A percentile compares a stretch with the other conserved stretches of the same genome.
These are phyloP conservation scores for Aporrectodea caliginosa DNA, from an alignment of 1,140 invertebrate species.

Conservation along the genomic window DNA sequence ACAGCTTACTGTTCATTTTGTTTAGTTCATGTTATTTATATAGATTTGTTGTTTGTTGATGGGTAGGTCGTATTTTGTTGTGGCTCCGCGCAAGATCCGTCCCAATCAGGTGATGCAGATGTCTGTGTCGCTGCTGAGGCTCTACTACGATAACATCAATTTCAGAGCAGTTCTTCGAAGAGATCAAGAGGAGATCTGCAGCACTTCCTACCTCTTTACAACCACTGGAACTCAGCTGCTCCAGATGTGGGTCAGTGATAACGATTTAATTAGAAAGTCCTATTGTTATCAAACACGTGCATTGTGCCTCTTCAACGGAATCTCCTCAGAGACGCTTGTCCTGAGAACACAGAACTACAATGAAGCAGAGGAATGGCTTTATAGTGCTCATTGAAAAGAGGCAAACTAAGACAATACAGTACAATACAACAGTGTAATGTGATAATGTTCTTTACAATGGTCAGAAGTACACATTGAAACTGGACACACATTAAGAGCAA, in stretches of 20 bases:
- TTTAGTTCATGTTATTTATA: background rate
- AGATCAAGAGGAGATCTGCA: slow-evolving; percentile 17
- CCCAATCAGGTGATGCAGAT: slow-evolving; percentile 16
- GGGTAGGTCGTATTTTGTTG: slow-evolving; percentile 25
- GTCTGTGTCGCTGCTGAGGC: slow-evolving; percentile 19
- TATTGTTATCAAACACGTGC: no score
- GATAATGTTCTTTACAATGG: no score
- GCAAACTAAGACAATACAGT: no score
- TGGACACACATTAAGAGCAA: no score
- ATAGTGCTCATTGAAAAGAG: no score
- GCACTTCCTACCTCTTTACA: background rate
- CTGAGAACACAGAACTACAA: no score
- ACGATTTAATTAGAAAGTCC: no score
- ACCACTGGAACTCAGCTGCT: slow-evolving; percentile 6
- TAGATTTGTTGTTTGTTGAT: background rate
- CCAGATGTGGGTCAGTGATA: slow-evolving; percentile 14
- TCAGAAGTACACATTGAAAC: no score
- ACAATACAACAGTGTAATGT: no score
- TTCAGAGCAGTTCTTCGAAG: slow-evolving; percentile 11
- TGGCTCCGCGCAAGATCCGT: slow-evolving; percentile 21
- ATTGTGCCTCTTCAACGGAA: no score
- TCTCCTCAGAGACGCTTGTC: no score
- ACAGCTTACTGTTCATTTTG: background rate
- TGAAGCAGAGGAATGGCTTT: no score
- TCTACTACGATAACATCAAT: slow-evolving; percentile 1